phyloP scores from a whole-genome alignment of 1,140 invertebrate species.

The Pseudomyrmex concolor region DNA sequence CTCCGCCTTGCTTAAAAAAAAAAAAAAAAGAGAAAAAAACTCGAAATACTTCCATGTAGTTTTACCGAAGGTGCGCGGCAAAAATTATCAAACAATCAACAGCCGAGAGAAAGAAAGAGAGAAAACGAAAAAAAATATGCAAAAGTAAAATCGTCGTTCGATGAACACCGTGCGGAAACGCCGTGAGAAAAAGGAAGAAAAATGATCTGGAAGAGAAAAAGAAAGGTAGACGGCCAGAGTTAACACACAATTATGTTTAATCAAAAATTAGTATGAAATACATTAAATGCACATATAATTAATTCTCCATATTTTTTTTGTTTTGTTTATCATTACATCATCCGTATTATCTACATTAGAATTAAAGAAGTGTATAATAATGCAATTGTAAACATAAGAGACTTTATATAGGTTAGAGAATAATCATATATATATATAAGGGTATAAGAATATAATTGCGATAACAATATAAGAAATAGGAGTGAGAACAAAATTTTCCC shows the following conservation, averaged over 20 bases:
- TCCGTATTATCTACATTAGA: conserved; percentile 82
- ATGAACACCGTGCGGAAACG: conserved; percentile 38
- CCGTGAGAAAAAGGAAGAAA: conserved; percentile 47
- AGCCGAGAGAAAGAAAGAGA: background rate
- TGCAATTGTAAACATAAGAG: conserved; percentile 78
- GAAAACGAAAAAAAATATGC: background rate
- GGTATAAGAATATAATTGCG: conserved; percentile 78
- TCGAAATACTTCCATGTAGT: too few relatives aligned
- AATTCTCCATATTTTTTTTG: conserved; percentile 81
- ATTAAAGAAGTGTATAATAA: conserved; percentile 81
- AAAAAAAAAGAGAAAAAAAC: too few relatives aligned
- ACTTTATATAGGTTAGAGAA: conserved; percentile 74
- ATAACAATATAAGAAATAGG: conserved; percentile 75
- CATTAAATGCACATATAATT: conserved; percentile 85
- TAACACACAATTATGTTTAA: conserved; percentile 85
- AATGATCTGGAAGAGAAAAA: conserved; percentile 77
- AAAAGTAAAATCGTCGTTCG: background rate
- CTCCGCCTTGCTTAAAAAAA: too few relatives aligned
- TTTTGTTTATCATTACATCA: conserved; percentile 74
- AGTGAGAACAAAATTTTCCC: conserved; percentile 77
- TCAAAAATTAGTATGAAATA: conserved; percentile 86
- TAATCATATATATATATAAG: conserved; percentile 72
- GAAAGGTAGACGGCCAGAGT: conserved; percentile 75
- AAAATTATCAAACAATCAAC: too few relatives aligned
- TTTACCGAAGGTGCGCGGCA: too few relatives aligned